These are phyloP conservation scores for Bombus pascuorum DNA, from an alignment of 1,140 invertebrate genomes.

Conservation along the genomic window DNA sequence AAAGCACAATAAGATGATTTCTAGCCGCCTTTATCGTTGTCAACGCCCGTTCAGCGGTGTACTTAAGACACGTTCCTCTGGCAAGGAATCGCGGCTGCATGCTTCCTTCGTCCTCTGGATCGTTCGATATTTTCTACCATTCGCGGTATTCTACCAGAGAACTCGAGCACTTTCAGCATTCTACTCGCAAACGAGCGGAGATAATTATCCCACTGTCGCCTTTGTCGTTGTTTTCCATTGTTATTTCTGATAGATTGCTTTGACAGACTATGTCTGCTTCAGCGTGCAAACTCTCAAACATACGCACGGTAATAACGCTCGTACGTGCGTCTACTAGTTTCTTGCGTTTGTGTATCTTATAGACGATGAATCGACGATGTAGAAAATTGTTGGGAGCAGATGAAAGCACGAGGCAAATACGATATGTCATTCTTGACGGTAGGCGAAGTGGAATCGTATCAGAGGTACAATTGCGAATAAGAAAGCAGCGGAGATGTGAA, in stretches of 20 bases:
- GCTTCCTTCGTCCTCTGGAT: background rate
- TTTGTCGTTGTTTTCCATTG: slow-evolving; percentile 3
- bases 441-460: too few species aligned
- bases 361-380: too few species aligned
- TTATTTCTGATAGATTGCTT: background rate
- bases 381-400: too few species aligned
- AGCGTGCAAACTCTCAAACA: too few species aligned
- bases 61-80: background rate
- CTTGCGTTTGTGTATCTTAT: too few species aligned
- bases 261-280: too few species aligned
- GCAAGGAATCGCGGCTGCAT: background rate
- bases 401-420: too few species aligned
- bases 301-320: too few species aligned
- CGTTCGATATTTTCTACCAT: background rate
- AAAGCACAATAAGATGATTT: slow-evolving; percentile 32
- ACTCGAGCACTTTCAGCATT: background rate
- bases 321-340: too few species aligned
- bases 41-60: background rate
- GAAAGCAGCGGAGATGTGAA: too few species aligned
- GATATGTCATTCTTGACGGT: too few species aligned
- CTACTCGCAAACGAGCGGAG: background rate
- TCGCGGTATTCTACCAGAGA: background rate
- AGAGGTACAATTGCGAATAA: too few species aligned
- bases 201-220: background rate
- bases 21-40: slow-evolving; percentile 17